These are phyloP conservation scores for Porites cylindrica DNA, from an alignment of 92 coral and sea anemone species.

Conservation along the genomic window DNA sequence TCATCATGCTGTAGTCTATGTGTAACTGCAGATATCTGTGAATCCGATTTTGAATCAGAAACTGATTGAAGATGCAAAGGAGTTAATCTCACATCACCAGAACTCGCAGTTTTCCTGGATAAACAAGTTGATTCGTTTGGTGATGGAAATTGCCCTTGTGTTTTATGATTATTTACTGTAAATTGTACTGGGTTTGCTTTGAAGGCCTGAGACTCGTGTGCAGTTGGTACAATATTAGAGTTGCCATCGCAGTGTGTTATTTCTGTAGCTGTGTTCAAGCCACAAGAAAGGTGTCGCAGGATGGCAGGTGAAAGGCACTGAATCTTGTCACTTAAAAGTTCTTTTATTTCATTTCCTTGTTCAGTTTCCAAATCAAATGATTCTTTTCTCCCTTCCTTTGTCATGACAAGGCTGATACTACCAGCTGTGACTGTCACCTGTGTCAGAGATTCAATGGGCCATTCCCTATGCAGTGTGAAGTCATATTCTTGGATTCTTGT, in stretches of 20 bases:
- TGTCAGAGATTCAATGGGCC: slow-evolving; percentile 15
- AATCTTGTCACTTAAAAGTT: neutral
- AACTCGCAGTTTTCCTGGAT: neutral
- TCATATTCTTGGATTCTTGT: slow-evolving; percentile 22
- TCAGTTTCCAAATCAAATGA: slow-evolving; percentile 15
- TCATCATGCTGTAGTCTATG: neutral
- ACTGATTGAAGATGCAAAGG: neutral
- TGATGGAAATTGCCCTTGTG: neutral
- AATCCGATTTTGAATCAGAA: neutral
- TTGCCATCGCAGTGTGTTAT: slow-evolving; percentile 8
- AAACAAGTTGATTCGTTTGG: neutral
- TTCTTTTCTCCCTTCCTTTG: slow-evolving; percentile 1
- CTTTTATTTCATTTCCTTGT: slow-evolving; percentile 12
- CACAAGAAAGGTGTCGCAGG: neutral
- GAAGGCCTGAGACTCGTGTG: neutral
- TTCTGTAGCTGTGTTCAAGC: neutral
- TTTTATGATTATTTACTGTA: neutral
- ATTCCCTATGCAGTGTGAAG: slow-evolving; percentile 27
- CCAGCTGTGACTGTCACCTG: no score
- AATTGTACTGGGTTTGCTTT: neutral
- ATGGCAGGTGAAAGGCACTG: neutral
- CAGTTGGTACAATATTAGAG: slow-evolving; percentile 12
- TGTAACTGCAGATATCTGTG: neutral
- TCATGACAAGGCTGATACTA: neutral
- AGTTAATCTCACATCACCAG: neutral